A percentile compares a stretch with the other conserved stretches of the same genome.
Conservation (phyloP, 2,113 vertebrate species). For the Platichthys stellatus region DNA sequence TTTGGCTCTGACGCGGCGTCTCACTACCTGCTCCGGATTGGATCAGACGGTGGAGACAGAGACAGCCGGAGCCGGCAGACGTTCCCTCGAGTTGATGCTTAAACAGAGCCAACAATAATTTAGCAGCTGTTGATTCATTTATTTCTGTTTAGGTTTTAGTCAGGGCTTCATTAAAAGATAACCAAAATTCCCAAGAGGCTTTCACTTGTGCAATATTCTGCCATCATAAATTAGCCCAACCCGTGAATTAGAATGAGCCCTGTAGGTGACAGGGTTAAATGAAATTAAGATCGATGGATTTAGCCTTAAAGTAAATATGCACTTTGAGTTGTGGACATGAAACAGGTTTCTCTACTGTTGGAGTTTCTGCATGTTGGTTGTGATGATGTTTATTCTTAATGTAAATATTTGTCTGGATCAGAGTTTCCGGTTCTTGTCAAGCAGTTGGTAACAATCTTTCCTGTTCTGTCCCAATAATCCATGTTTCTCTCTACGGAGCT, state of each 20-base stretch:
- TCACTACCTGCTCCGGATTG: not conserved
- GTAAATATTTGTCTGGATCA: not conserved
- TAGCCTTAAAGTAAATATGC: not conserved
- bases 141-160: not conserved
- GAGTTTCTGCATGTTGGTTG: not conserved
- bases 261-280: not conserved
- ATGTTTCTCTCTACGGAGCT: no score
- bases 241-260: not conserved
- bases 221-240: not conserved
- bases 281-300: not conserved
- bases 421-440: not conserved
- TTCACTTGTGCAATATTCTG: not conserved
- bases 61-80: not conserved
- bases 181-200: not conserved
- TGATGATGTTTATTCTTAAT: not conserved
- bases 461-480: not conserved
- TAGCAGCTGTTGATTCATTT: not conserved
- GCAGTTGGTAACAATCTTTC: not conserved
- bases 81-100: constrained; percentile 6
- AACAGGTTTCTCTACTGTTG: no score
- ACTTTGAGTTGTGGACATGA: not conserved
- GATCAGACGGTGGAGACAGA: constrained; percentile 1
- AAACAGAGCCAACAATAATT: not conserved
- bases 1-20: no score
- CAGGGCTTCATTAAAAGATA: constrained; percentile 2